These are phyloP conservation scores for Orussus abietinus DNA, from an alignment of 1,140 invertebrate genomes.

Conservation along the genomic window DNA sequence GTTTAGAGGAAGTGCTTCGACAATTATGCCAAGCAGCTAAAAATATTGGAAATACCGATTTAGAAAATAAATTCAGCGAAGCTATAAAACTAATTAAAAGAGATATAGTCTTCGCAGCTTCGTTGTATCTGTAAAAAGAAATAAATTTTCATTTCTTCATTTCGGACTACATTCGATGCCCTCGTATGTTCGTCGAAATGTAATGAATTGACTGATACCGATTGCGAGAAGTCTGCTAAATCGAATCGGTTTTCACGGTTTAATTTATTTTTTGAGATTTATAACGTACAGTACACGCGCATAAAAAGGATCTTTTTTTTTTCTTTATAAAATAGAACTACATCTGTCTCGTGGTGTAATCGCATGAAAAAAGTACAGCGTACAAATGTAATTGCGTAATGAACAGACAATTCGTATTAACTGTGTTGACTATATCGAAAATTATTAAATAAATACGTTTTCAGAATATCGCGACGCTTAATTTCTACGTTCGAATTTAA, in stretches of 20 bases:
- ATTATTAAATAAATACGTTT: constrained; percentile 50
- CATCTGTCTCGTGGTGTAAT: constrained; percentile 27
- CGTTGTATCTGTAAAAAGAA: constrained; percentile 83
- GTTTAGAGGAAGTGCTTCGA: constrained; percentile 91
- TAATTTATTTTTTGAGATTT: constrained; percentile 32
- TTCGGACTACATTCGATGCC: no score
- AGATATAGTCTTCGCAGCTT: constrained; percentile 98
- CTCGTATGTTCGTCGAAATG: no score
- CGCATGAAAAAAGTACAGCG: constrained; percentile 28
- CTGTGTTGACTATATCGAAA: constrained; percentile 25
- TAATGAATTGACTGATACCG: no score
- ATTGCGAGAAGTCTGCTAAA: no score
- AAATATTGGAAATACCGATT: constrained; percentile 92
- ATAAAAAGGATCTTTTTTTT: constrained; percentile 27
- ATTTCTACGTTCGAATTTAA: constrained; percentile 39
- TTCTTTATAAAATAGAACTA: constrained; percentile 38
- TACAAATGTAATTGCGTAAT: constrained; percentile 37
- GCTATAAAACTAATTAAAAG: constrained; percentile 90
- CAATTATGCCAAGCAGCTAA: constrained; percentile 96
- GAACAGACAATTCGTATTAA: constrained; percentile 23
- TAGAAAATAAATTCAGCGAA: constrained; percentile 95
- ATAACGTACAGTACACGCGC: constrained; percentile 29
- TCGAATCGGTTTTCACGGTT: constrained; percentile 20
- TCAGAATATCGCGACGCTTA: constrained; percentile 45
- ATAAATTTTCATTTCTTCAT: constrained; percentile 13